Base-by-base conservation (phyloP, 2,888 invertebrate species). In the Nomada flava region DNA sequence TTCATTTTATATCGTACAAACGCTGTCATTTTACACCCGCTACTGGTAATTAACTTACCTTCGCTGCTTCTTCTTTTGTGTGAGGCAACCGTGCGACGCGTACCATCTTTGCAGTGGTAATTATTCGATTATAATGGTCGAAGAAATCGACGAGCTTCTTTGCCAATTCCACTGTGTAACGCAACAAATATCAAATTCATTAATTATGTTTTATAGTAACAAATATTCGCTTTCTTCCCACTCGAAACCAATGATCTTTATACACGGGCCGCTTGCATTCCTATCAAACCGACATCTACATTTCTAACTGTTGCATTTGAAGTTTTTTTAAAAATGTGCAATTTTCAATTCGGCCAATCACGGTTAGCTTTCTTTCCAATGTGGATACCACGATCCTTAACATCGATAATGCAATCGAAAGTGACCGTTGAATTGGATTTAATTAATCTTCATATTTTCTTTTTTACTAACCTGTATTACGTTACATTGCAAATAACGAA, bases 41-140 rank as follows among this genome's bases (percentile, higher is more conserved):
- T 42, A 23, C 18, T 5, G 55, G 59, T 65, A 57, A 77, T 59
- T 52, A 65, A 52, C 82, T 86, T 47, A 86, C 86, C 86, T 86
- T 86, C 44, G 74, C 64, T 18, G 76, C 15, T 23, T 83, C 82
- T 83, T 82, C 75, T 15, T 72, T 79, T 20, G 69, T 11, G 20
- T 57, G 68, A 2, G 82, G 60, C 36, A 79, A 47, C 0, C 72
- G 78, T 44, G 69, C 72, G 20, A 82, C 65, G 57, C 83, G 82
- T 20, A 83, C 82, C 83, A 83, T 83, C 70, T 70, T 79, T 79
- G 59, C 23, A 52, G 36, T 15, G 20, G 10, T 53, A 53, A 68
- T 78, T 74, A 73, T 67, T 67, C 50, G 63, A 63, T 76, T 47
- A 42, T 62, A 55, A 50, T 52, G 57, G 68, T 68, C 29, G 42